Base-by-base conservation (phyloP, 1,140 invertebrate genomes). In the Aphelenchoides besseyi region DNA sequence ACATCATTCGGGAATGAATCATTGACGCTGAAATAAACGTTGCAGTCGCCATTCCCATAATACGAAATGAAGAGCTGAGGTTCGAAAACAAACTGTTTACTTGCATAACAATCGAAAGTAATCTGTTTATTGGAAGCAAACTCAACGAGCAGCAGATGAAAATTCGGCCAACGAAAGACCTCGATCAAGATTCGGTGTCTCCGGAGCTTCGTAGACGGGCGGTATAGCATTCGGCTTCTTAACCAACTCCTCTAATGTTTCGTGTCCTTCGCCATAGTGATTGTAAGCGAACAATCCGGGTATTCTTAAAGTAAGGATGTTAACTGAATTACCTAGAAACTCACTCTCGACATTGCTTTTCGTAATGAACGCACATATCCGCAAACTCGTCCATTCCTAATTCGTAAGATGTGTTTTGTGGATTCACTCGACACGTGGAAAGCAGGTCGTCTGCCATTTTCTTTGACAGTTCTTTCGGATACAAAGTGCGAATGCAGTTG, bases 331-430 rank as follows among this genome's bases (percentile, higher is more conserved):
- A 23, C 2, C 2, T 67, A n/a, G 66, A 0, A 37, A 69, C 68
- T 77, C 36, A 76, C 74, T 78, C 68, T 66, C 68, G 52, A 53
- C 80, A 82, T 55, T 83, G 81, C 41, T 89, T 75, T 41, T 80
- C 81, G 80, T 95, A 97, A 2, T 90, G 90, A 74, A 89, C 87
- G 74, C 91, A 91, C 16, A 97, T 79, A 73, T 90, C 87, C 12
- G 89, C 86, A 83, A 93, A 90, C 80, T 97, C 92, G 66, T 90
- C 89, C 64, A 93, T 89, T 0, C 89, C 88, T 8, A 95, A 85
- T 82, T 91, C 86, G 75, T 88, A 90, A 0, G 93, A 88, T 78
- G 89, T 87, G 8, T 87, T 87, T 2, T 86, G 86, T 16, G 90
- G 90, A 80, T 92, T 87, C 0, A 97, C 86, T 53, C 91, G 90